A percentile compares a stretch with the other conserved stretches of the same genome.
Conservation (phyloP, 2,113 vertebrate genomes). For the Gyps fulvus region DNA sequence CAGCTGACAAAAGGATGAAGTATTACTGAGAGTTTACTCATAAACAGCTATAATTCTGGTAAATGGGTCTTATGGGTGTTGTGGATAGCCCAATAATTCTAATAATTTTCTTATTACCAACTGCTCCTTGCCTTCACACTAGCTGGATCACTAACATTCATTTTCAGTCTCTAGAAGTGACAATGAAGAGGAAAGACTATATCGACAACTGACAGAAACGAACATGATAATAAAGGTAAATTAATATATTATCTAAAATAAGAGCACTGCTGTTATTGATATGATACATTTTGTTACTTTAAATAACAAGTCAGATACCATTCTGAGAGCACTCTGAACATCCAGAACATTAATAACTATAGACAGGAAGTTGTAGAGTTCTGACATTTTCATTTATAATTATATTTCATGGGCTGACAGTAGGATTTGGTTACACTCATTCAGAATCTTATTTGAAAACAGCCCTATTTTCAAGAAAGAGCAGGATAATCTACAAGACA, state of each 20-base stretch:
- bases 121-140: neutral
- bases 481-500: neutral
- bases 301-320: neutral
- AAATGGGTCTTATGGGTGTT: neutral
- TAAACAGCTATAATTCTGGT: neutral
- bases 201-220: neutral
- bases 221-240: neutral
- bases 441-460: neutral
- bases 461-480: neutral
- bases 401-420: neutral
- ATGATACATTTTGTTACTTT: neutral
- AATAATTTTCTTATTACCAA: constrained; percentile 16
- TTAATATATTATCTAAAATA: neutral
- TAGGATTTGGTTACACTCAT: neutral
- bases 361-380: neutral
- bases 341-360: neutral
- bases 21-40: neutral
- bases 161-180: neutral
- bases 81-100: neutral
- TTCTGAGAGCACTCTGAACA: neutral
- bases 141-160: neutral
- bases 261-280: neutral
- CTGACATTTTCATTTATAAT: neutral
- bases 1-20: neutral
- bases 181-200: neutral